Evolutionary conservation across 2,797 vertebrate genomes (phyloP), one percentile per base, ranked within the genome.

Genomic region (Odontamblyopus rebecca): DNA sequence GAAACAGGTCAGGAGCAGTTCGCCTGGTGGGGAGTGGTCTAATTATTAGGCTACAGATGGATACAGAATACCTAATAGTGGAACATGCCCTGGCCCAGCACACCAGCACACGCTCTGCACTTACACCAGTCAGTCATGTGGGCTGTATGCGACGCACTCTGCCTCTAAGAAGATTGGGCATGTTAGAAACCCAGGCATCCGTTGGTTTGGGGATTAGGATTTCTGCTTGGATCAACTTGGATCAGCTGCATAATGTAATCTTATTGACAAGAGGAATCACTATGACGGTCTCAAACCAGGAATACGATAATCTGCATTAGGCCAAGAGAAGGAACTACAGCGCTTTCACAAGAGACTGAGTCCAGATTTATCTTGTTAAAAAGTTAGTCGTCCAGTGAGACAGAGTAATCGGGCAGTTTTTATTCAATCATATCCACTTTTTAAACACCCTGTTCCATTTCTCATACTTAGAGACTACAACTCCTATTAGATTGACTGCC

Each of bases 1-100:
- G 86, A 91, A 93, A 90, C 88, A 92, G 93, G 92, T 93, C 93
- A 92, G 64, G 66, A 71, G 35, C 78, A 91, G 90, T 93, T 93
- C 85, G 79, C 79, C 66, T 82, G 75, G 86, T 89, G 84, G 83
- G 85, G 86, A 92, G 89, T 92, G 84, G 86, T 90, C 79, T 92
- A 92, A 93, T 93, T 91, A 94, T 92, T 91, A 80, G 85, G 87
- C 84, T 89, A 80, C 64, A 82, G 78, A 83, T 86, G 74, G 77
- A 67, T 19, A 15, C 67, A 66, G 88, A 91, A 92, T 91, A 77
- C 69, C 6, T 83, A 87, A 88, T 85, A 60, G 62, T 7, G 32
- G 68, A 74, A 57, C 67, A 64, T 68, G 41, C 60, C 80, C 72
- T 82, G 79, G 76, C 75, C 27, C 16, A 65, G 23, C 72, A 61